Evolutionary conservation across 2,113 vertebrate genomes (phyloP).

Genomic region (Gila orcuttii): DNA sequence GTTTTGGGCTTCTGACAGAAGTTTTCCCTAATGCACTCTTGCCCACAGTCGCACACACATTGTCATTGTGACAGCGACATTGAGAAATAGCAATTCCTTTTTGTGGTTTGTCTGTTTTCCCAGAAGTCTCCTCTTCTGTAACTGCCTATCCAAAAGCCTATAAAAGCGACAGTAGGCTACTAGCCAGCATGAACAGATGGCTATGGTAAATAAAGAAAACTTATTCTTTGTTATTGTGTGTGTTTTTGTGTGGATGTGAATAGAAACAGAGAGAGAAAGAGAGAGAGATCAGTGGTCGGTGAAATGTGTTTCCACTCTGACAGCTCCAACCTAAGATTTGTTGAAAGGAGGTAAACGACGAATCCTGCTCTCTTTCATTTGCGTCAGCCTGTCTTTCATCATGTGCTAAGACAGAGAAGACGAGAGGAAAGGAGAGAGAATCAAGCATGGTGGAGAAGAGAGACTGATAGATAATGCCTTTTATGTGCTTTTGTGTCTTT

Average conservation of each 20-base stretch:
- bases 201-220: neutral
- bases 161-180: neutral
- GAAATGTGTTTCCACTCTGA: slow-evolving; percentile 16
- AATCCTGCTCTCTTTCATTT: slow-evolving; percentile 30
- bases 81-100: neutral
- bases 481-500: neutral
- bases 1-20: slow-evolving; percentile 20
- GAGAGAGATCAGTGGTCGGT: neutral
- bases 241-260: neutral
- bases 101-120: slow-evolving; percentile 13
- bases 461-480: slow-evolving; percentile 39
- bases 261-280: neutral
- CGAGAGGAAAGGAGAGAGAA: neutral
- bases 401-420: slow-evolving; percentile 85
- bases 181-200: neutral
- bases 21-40: neutral
- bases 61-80: neutral
- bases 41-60: neutral
- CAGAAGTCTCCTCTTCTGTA: slow-evolving; percentile 22
- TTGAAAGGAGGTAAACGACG: slow-evolving; percentile 31
- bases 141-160: slow-evolving; percentile 7
- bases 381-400: slow-evolving; percentile 73
- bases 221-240: neutral
- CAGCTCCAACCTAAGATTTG: slow-evolving; percentile 35
- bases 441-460: slow-evolving; percentile 45